Evolutionary conservation across 2,888 invertebrate species (phyloP).

Genomic region (Aspidiotus rigidus): DNA sequence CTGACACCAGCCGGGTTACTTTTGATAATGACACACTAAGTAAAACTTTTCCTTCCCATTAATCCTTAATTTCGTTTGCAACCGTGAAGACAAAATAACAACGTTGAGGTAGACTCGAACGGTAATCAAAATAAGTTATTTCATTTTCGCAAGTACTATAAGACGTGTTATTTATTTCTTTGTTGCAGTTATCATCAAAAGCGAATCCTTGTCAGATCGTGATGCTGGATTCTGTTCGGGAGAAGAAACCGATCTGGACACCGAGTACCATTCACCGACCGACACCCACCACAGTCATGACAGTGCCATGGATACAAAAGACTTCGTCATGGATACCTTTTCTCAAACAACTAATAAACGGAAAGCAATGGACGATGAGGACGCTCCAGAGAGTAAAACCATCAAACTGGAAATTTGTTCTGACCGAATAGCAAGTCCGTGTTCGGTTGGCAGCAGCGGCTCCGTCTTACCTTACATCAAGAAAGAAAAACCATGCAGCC

Average conservation of each 20-base stretch:
- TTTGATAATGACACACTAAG: too few relatives aligned
- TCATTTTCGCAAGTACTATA: too few relatives aligned
- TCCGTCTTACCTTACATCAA: neutral
- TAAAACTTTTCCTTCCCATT: too few relatives aligned
- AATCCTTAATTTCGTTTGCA: too few relatives aligned
- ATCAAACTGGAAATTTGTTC: constrained; percentile 19
- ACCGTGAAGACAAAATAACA: too few relatives aligned
- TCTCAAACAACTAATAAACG: constrained; percentile 15
- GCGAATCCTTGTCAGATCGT: constrained; percentile 28
- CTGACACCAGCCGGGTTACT: too few relatives aligned
- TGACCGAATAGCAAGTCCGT: neutral
- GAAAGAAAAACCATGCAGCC: constrained; percentile 39
- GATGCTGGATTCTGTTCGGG: constrained; percentile 33
- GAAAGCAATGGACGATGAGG: constrained; percentile 9
- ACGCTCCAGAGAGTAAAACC: neutral
- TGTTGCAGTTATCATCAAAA: constrained; percentile 24
- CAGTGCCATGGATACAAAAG: constrained; percentile 20
- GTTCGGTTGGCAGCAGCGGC: neutral
- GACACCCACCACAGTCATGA: constrained; percentile 16
- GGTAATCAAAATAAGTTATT: too few relatives aligned
- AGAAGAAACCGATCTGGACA: constrained; percentile 30
- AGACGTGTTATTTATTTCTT: neutral
- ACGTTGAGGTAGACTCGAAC: too few relatives aligned
- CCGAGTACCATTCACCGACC: constrained; percentile 22
- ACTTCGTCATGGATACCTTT: constrained; percentile 1